Evolutionary conservation across 1,140 invertebrate species (phyloP), one percentile per base, ranked within the genome.

Genomic region (Megathymus violae): DNA sequence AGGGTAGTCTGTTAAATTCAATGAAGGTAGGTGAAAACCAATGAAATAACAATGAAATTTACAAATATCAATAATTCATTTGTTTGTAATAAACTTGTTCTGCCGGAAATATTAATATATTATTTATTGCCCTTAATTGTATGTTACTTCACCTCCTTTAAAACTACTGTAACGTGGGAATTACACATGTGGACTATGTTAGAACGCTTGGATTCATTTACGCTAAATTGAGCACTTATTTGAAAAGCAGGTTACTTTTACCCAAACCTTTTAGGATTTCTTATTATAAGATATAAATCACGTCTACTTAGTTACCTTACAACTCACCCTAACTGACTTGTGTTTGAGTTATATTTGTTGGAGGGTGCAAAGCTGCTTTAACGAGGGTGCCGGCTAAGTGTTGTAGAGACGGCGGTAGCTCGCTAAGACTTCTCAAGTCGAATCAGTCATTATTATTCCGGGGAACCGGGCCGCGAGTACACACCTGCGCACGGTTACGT

Each of bases 371-470:
- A 56, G 38, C 52, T 31, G 52, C 52, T 56, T 56, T 43, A 56
- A 56, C 13, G 52, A 56, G 52, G 52, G 52, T 43, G 31, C 40
- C 52, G 40, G 25, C 52, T 56, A 56, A 56, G 52, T 56, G 52
- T 56, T 56, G 43, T 25, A 44, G 52, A 43, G n/a, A n/a, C n/a
- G 51, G 22, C 40, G 44, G 51, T 31, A 60, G 36, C 56, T 51
- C 63, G 60, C 68, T 74, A 76, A 78, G 74, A 75, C 71, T 74
- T 77, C 66, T 51, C 67, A 83, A 84, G 77, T 77, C 73, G 77
- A 78, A 84, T 84, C 69, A 63, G 75, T 84, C 79, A 80, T 84
- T 84, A 84, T 81, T 80, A 84, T 81, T 80, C 71, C 61, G 69
- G 71, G 71, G 67, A 72, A 76, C 68, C 66, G 71, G 59, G 67